Base-by-base conservation (phyloP, 2,888 invertebrate species). In the Dryomyza anilis region DNA sequence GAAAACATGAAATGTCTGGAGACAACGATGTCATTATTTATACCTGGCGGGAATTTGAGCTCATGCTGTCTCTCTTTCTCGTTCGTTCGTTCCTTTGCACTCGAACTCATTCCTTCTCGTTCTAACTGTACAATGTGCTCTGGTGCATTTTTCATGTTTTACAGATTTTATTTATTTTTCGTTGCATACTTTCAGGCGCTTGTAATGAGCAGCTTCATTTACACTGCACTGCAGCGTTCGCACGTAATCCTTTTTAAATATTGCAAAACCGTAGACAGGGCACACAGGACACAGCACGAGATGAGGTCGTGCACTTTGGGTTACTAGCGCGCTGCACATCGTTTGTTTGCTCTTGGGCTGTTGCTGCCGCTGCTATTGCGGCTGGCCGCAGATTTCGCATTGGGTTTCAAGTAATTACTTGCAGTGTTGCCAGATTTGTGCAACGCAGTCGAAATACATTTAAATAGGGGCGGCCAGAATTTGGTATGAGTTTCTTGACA, bases 171-270 rank as follows among this genome's bases (percentile, higher is more conserved):
- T 50, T 33, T 53, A 53, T 36, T 50, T 55, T 55, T 21, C 27
- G 23, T 14, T 14, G 55, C 55, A 55, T 55, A 33, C 36, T 55
- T 36, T 3, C 55, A 55, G 36, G 55, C 19, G 21, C 36, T 21
- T 21, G 55, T 55, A 36, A 55, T 55, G 55, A 55, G 55, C 8
- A 55, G 23, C 55, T 36, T 55, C 55, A 55, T 55, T 33, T 36
- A 33, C 39, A 33, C 39, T 19, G 23, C 55, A 36, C 36, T 36
- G 23, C 36, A n/a, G n/a, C n/a, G n/a, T n/a, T 55, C 55, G 55
- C 6, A 55, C 21, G 14, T 55, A 55, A 55, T 55, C 55, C 55
- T 30, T 55, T 55, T 36, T 36, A 55, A 55, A 55, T 39, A 55
- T 55, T 30, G 55, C 50, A 25, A 10, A 50, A 50, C 23, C 25